Percentiles rank a stretch among this genome's conserved stretches.
These are phyloP conservation scores for Erpetoichthys calabaricus DNA, from an alignment of 2,797 vertebrate species.

Conservation along the genomic window DNA sequence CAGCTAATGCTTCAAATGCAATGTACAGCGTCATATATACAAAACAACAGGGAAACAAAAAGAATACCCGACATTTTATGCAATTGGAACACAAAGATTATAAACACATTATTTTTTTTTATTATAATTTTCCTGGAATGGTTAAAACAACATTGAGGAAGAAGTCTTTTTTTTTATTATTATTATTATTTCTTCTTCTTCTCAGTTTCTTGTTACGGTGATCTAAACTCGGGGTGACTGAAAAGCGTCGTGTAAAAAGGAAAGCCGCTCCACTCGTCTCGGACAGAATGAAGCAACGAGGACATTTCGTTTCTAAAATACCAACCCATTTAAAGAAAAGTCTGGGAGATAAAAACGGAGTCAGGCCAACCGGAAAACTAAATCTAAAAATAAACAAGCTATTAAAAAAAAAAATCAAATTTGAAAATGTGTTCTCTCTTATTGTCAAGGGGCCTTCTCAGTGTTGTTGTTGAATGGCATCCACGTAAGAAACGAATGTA, in stretches of 20 bases:
- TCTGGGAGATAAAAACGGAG: conserved; percentile 34
- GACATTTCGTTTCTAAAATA: conserved; percentile 68
- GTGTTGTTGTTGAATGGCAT: conserved; percentile 79
- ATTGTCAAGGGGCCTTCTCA: conserved; percentile 26
- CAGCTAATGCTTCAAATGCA: conserved; percentile 69
- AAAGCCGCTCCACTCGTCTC: conserved; percentile 52
- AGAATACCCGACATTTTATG: conserved; percentile 71
- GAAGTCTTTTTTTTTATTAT: conserved; percentile 34
- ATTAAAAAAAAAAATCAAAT: conserved; percentile 50
- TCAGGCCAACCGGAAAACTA: conserved; percentile 20
- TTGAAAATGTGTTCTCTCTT: conserved; percentile 40
- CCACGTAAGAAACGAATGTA: conserved; percentile 74
- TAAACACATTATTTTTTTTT: conserved; percentile 65
- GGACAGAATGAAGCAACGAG: conserved; percentile 55
- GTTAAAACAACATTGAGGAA: conserved; percentile 31
- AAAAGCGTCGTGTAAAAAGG: conserved; percentile 15
- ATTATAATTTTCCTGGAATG: conserved; percentile 50
- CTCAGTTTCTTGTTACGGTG: no score
- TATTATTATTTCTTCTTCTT: no score
- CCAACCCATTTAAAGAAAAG: conserved; percentile 42
- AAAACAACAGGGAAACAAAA: conserved; percentile 65
- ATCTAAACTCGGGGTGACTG: no score
- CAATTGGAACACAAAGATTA: conserved; percentile 79
- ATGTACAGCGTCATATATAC: conserved; percentile 70
- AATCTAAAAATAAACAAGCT: conserved; percentile 28